Percentiles rank a stretch among this genome's conserved stretches.
Evolutionary conservation across 2,797 vertebrate genomes (phyloP).

Genomic region (Gymnodraco acuticeps): DNA sequence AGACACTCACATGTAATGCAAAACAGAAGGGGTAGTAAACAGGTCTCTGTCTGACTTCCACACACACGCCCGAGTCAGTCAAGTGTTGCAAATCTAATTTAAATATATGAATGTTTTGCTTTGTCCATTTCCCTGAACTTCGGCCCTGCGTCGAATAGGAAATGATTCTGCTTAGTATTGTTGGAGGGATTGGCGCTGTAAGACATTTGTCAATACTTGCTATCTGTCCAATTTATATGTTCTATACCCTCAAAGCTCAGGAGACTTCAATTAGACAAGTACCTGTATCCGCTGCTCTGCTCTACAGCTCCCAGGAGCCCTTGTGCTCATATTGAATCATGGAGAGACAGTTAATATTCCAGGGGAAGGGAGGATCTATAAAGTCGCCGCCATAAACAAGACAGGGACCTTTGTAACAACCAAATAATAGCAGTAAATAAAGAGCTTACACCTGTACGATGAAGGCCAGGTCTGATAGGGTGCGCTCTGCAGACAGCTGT

Average conservation of each 20-base stretch:
- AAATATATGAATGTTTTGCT: slow-evolving; percentile 89
- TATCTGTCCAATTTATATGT: slow-evolving; percentile 73
- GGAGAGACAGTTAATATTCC: slow-evolving; percentile 80
- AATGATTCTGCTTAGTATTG: slow-evolving; percentile 61
- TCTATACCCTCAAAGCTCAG: slow-evolving; percentile 53
- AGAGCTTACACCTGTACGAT: slow-evolving; percentile 92
- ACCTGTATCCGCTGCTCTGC: slow-evolving; percentile 73
- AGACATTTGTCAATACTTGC: slow-evolving; percentile 76
- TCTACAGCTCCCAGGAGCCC: slow-evolving; percentile 75
- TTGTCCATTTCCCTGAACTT: slow-evolving; percentile 80
- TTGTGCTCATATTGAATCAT: slow-evolving; percentile 74
- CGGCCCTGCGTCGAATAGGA: slow-evolving; percentile 57
- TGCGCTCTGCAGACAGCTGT: slow-evolving; percentile 85
- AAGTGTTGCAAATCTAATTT: slow-evolving; percentile 89
- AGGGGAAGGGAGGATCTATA: slow-evolving; percentile 75
- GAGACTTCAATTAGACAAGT: slow-evolving; percentile 84
- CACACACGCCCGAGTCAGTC: slow-evolving; percentile 74
- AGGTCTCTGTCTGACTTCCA: slow-evolving; percentile 73
- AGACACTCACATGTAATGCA: slow-evolving; percentile 79
- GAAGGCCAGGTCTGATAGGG: slow-evolving; percentile 75
- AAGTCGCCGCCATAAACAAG: slow-evolving; percentile 77
- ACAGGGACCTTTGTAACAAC: slow-evolving; percentile 71
- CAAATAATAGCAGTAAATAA: slow-evolving; percentile 89
- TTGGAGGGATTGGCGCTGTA: slow-evolving; percentile 34
- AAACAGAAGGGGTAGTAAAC: slow-evolving; percentile 78